These are phyloP conservation scores for Octonoba sinensis DNA, from an alignment of 2,888 invertebrate species.

Conservation along the genomic window DNA sequence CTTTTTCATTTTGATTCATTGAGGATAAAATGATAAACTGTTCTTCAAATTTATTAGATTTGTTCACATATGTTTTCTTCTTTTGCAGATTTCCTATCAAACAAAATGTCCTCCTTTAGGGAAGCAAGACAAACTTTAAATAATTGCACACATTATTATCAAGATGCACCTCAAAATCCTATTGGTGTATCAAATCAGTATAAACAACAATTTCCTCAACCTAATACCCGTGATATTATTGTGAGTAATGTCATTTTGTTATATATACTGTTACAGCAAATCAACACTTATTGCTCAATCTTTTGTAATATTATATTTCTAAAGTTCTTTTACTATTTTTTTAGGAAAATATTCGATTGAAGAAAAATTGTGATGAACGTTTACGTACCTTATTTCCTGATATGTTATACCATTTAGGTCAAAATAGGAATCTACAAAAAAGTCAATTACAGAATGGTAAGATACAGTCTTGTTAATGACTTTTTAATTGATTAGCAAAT, in stretches of 20 bases:
- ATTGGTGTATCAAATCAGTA: slow-evolving; percentile 37
- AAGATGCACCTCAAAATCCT: slow-evolving; percentile 50
- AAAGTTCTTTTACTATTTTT: neutral
- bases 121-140: slow-evolving; percentile 48
- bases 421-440: slow-evolving; percentile 47
- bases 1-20: too few species aligned
- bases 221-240: slow-evolving; percentile 35
- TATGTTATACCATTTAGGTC: slow-evolving; percentile 68
- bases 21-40: too few species aligned
- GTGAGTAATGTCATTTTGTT: slow-evolving; percentile 15
- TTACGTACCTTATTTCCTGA: slow-evolving; percentile 72
- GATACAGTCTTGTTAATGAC: neutral
- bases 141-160: slow-evolving; percentile 43
- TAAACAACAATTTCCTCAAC: slow-evolving; percentile 28
- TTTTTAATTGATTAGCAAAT: neutral
- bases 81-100: slow-evolving; percentile 33
- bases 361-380: slow-evolving; percentile 75
- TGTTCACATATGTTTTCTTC: too few species aligned
- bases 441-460: slow-evolving; percentile 54
- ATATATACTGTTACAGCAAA: neutral
- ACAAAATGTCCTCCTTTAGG: slow-evolving; percentile 25
- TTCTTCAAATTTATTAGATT: too few species aligned
- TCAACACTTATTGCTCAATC: neutral
- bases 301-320: slow-evolving; percentile 1
- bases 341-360: slow-evolving; percentile 44